Conservation (phyloP, 2,797 vertebrate species). For the Micromesistius poutassou region DNA sequence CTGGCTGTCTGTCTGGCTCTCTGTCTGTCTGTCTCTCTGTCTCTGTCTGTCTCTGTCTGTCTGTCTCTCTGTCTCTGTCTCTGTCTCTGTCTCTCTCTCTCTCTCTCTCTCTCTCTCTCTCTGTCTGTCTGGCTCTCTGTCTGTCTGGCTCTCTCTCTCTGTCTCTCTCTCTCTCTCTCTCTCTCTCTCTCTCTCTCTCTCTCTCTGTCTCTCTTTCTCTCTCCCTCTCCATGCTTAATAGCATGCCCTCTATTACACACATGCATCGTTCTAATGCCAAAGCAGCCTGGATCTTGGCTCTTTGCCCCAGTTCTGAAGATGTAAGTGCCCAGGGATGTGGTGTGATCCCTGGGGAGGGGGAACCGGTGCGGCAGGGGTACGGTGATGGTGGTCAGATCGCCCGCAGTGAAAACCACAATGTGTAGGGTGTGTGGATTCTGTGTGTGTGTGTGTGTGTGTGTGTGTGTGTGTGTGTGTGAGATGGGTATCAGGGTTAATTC, state of each 20-base stretch:
- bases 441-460: slow-evolving; percentile 1
- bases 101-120: slow-evolving; percentile 33
- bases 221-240: slow-evolving; percentile 42
- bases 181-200: too few species aligned
- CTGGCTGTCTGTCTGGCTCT: slow-evolving; percentile 37
- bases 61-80: slow-evolving; percentile 12
- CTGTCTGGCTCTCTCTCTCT: too few species aligned
- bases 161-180: too few species aligned
- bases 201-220: neutral
- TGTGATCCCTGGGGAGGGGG: slow-evolving; percentile 44
- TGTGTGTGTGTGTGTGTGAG: slow-evolving; percentile 6
- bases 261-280: neutral
- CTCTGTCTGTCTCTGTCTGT: slow-evolving; percentile 37
- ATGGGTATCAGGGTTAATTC: neutral
- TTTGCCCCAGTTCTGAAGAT: slow-evolving; percentile 45
- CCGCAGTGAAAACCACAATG: slow-evolving; percentile 65
- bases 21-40: slow-evolving; percentile 34
- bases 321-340: slow-evolving; percentile 54
- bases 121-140: slow-evolving; percentile 5
- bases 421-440: slow-evolving; percentile 44
- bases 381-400: slow-evolving; percentile 54
- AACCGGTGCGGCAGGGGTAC: slow-evolving; percentile 24
- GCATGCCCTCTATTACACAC: slow-evolving; percentile 21
- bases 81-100: slow-evolving; percentile 29
- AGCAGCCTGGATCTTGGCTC: slow-evolving; percentile 47